Conservation (phyloP, 2,797 vertebrate genomes). For the Poecilia picta region DNA sequence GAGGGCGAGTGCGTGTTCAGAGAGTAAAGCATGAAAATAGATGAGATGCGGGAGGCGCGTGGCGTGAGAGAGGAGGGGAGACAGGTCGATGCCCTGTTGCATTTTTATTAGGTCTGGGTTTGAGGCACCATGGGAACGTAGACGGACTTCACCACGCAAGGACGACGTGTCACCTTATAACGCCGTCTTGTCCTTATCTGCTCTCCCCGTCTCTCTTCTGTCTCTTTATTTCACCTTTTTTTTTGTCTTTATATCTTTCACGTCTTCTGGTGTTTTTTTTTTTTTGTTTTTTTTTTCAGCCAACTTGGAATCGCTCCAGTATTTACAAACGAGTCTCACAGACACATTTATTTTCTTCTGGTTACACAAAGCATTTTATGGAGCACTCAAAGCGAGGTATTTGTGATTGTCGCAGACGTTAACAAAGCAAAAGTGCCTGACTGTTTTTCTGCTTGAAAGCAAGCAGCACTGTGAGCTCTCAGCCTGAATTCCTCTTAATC, state of each 20-base stretch:
- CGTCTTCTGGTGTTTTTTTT: not conserved
- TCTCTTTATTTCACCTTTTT: not conserved
- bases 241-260: not conserved
- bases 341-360: not conserved
- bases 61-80: slow-evolving; percentile 7
- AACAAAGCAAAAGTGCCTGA: not conserved
- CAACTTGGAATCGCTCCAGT: not conserved
- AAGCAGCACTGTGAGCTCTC: slow-evolving; percentile 6
- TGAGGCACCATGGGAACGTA: slow-evolving; percentile 50
- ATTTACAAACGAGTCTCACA: not conserved
- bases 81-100: slow-evolving; percentile 38
- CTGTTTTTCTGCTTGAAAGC: slow-evolving; percentile 10
- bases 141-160: slow-evolving; percentile 40
- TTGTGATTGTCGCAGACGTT: slow-evolving; percentile 4
- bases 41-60: slow-evolving; percentile 31
- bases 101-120: slow-evolving; percentile 60
- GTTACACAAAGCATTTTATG: not conserved
- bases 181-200: slow-evolving; percentile 22
- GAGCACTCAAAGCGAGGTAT: slow-evolving; percentile 9
- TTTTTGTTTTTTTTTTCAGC: not conserved
- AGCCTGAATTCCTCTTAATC: slow-evolving; percentile 36
- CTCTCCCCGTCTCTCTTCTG: slow-evolving; percentile 11
- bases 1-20: slow-evolving; percentile 41
- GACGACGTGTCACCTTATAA: slow-evolving; percentile 55
- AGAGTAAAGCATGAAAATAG: slow-evolving; percentile 49